A percentile compares a stretch with the other conserved stretches of the same genome.
Conservation (phyloP, 1,140 invertebrate species). For the Drosophila kohkoa region DNA sequence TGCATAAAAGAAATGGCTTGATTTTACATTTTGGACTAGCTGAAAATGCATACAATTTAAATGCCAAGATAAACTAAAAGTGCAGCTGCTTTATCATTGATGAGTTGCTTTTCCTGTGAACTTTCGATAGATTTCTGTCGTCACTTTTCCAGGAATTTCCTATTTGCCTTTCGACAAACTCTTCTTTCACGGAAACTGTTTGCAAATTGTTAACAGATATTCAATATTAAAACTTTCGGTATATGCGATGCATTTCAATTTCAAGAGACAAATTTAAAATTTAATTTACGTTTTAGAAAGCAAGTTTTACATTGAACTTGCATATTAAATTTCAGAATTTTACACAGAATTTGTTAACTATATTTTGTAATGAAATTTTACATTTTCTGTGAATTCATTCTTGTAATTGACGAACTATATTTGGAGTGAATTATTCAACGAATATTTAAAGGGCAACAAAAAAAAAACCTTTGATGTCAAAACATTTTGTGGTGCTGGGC, state of each 20-base stretch:
- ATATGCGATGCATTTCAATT: too few species aligned
- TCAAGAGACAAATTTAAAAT: too few species aligned
- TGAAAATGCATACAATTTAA: neutral
- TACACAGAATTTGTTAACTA: neutral
- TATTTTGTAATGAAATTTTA: neutral
- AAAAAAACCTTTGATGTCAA: neutral
- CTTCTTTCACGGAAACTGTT: too few species aligned
- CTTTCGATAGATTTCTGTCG: too few species aligned
- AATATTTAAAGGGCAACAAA: neutral
- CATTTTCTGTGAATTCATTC: neutral
- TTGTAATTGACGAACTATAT: neutral
- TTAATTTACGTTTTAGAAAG: neutral
- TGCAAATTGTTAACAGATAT: too few species aligned
- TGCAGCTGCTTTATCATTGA: too few species aligned
- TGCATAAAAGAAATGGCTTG: slow-evolving; percentile 10
- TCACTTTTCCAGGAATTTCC: too few species aligned
- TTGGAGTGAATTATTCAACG: neutral
- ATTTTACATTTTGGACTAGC: neutral
- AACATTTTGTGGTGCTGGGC: neutral
- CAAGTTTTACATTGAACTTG: too few species aligned
- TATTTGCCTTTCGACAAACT: too few species aligned
- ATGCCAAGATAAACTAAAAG: neutral
- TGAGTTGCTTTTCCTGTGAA: too few species aligned
- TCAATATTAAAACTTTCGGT: too few species aligned
- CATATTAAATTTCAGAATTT: neutral